Evolutionary conservation across 2,888 invertebrate genomes (phyloP), one percentile per base, ranked within the genome.

Genomic region (Pollenia labialis): DNA sequence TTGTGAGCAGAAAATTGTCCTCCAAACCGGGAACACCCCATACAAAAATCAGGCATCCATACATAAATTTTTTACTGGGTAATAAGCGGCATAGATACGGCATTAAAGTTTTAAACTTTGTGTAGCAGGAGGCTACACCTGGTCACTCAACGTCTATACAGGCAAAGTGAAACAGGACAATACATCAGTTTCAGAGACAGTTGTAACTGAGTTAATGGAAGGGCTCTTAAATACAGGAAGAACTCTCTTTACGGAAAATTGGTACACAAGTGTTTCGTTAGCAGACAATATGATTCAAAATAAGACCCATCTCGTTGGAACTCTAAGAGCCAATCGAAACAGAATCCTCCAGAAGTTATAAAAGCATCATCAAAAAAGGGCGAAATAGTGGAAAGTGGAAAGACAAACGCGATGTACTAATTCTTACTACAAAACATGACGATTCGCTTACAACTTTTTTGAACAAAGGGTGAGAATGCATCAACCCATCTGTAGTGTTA

Each of bases 101-200:
- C 56, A 72, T 72, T 42, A 72, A 72, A 42, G 56, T 72, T 72
- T 72, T 72, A 56, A 72, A 42, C 72, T 72, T 56, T 52, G 72
- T 56, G 54, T n/a, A 56, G 40, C 56, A 56, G 54, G n/a, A 54
- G 52, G 16, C 16, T 64, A 44, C 44, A 44, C 44, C 44, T 64
- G 64, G 44, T 64, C 64, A 64, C n/a, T 64, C 16, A 64, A 64
- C 46, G 44, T 64, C 56, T 58, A 58, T 42, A 42, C 58, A 56
- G 58, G 72, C 42, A 71, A 71, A 71, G 54, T 71, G 58, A 72
- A 56, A 72, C 56, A 56, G 23, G n/a, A n/a, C n/a, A n/a, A n/a
- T n/a, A n/a, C n/a, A n/a, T n/a, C 56, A 48, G 50, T 56, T 56
- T 48, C 7, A 68, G 68, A 68, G 44, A 68, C 68, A 68, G n/a